Percentiles rank a stretch among this genome's conserved stretches.
These are phyloP conservation scores for Microchrysa polita DNA, from an alignment of 2,888 invertebrate genomes.

Conservation along the genomic window DNA sequence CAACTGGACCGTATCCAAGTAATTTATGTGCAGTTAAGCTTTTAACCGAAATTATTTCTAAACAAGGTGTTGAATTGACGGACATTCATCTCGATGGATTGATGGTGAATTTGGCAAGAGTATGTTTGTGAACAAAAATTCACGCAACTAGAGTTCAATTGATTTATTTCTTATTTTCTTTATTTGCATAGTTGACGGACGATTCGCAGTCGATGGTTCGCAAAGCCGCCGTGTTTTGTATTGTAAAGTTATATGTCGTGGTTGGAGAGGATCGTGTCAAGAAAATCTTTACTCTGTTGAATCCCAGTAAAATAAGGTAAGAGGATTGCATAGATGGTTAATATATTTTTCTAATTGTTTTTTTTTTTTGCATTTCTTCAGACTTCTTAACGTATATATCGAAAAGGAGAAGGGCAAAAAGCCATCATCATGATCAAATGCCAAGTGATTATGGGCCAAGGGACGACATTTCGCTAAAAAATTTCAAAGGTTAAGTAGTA, in stretches of 20 bases:
- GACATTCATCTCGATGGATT: conserved; percentile 80
- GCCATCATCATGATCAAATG: conserved; percentile 56
- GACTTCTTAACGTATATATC: conserved; percentile 56
- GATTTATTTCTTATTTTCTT: conserved; percentile 7
- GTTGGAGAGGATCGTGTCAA: conserved; percentile 87
- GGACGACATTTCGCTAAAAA: conserved; percentile 56
- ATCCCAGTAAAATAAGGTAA: conserved; percentile 83
- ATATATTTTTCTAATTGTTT: too few relatives aligned
- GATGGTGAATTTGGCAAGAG: conserved; percentile 90
- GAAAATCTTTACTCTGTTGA: conserved; percentile 82
- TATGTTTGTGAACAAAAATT: conserved; percentile 58
- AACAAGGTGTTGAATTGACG: conserved; percentile 75
- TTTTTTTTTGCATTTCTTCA: conserved; percentile 35
- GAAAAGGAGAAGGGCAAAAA: conserved; percentile 54
- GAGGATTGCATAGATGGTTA: background rate
- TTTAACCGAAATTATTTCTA: conserved; percentile 84
- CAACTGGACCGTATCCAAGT: conserved; percentile 85
- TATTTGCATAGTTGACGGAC: conserved; percentile 79
- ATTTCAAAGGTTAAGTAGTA: conserved; percentile 53
- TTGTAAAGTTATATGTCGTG: conserved; percentile 91
- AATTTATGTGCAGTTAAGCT: conserved; percentile 94
- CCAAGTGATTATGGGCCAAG: conserved; percentile 57
- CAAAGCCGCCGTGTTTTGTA: conserved; percentile 96
- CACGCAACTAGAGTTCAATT: background rate
- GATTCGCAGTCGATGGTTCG: conserved; percentile 91